phyloP scores from a whole-genome alignment of 2,888 invertebrate genomes.

The Tipula helvola region DNA sequence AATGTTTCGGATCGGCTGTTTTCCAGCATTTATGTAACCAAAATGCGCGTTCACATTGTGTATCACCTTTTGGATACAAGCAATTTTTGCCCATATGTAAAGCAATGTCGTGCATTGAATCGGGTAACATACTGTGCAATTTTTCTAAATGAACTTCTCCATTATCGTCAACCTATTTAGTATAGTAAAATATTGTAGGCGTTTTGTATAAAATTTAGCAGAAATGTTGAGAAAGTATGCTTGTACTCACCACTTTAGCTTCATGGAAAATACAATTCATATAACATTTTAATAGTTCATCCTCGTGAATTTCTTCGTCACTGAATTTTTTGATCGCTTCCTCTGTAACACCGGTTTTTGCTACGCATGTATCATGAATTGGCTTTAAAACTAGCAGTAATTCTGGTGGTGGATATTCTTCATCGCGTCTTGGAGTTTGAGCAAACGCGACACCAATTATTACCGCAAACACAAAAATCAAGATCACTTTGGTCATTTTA shows the following conservation, averaged over 20 bases:
- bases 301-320: constrained; percentile 25
- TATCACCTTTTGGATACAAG: constrained; percentile 23
- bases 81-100: constrained; percentile 23
- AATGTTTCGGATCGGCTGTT: constrained; percentile 22
- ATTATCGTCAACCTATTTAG: constrained; percentile 19
- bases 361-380: constrained; percentile 22
- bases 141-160: constrained; percentile 26
- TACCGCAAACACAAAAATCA: background rate
- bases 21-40: constrained; percentile 27
- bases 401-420: constrained; percentile 23
- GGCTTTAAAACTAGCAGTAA: constrained; percentile 19
- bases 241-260: constrained; percentile 18
- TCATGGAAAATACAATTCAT: constrained; percentile 27
- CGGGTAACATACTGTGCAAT: constrained; percentile 20
- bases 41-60: constrained; percentile 25
- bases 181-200: background rate
- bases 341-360: constrained; percentile 23
- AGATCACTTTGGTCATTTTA: background rate
- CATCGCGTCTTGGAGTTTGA: constrained; percentile 18
- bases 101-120: constrained; percentile 20
- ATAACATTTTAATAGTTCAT: constrained; percentile 25
- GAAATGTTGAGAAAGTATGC: background rate
- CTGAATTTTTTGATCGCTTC: constrained; percentile 25
- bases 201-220: background rate
- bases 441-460: background rate